Evolutionary conservation across 2,113 vertebrate genomes (phyloP).

Genomic region (Seriola dumerili): DNA sequence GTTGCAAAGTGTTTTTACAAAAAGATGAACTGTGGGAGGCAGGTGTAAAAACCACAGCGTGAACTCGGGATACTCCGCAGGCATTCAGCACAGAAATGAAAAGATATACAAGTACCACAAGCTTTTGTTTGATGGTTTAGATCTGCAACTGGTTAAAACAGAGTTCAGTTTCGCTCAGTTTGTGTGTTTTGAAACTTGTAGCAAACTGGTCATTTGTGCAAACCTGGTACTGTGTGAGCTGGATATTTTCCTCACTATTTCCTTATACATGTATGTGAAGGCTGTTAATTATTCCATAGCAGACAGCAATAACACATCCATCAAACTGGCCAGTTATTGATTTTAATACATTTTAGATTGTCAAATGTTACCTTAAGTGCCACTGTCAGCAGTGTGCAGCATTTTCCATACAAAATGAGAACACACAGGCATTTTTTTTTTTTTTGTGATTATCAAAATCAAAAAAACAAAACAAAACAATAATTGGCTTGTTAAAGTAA

Average conservation of each 20-base stretch:
- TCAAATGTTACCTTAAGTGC: conserved; percentile 35
- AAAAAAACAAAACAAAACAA: neutral
- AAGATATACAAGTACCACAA: too few species aligned
- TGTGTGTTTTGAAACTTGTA: too few species aligned
- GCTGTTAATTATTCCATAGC: neutral
- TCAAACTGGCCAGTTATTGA: neutral
- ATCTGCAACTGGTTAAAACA: too few species aligned
- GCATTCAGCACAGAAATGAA: too few species aligned
- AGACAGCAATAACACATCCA: neutral
- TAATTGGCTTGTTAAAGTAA: conserved; percentile 59
- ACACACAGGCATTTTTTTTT: conserved; percentile 25
- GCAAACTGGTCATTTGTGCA: too few species aligned
- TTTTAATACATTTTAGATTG: conserved; percentile 44
- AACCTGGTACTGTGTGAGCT: too few species aligned
- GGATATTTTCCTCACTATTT: neutral
- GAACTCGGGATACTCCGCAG: too few species aligned
- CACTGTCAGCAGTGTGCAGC: conserved; percentile 28
- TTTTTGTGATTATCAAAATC: conserved; percentile 49
- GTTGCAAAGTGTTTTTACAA: too few species aligned
- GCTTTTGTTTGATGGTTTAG: too few species aligned
- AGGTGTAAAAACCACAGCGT: too few species aligned
- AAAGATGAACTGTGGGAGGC: too few species aligned
- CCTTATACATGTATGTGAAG: neutral
- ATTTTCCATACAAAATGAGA: conserved; percentile 65
- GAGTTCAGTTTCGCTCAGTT: too few species aligned